Conservation (phyloP, 2,113 vertebrate species). For the Puffinus mauretanicus region DNA sequence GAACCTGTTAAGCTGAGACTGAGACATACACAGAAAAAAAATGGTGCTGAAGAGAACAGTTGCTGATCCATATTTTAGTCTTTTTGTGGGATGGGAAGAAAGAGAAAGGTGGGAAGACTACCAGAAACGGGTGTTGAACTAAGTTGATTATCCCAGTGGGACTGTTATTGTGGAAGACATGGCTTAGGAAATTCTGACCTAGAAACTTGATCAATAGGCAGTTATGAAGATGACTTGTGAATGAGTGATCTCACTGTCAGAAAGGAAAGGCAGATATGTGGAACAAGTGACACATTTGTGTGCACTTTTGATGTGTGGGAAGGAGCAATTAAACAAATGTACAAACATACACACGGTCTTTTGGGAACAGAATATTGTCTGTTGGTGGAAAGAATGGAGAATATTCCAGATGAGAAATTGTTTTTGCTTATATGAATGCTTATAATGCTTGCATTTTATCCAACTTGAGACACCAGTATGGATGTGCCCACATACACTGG, state of each 20-base stretch:
- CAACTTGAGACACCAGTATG: background rate
- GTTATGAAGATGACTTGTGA: background rate
- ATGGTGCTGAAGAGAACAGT: background rate
- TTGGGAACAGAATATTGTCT: background rate
- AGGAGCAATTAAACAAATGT: background rate
- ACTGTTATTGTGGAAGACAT: background rate
- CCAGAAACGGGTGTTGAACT: background rate
- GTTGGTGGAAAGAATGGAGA: background rate
- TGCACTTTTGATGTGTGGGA: background rate
- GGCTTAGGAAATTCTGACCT: background rate
- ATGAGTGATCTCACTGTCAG: background rate
- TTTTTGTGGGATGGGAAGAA: background rate
- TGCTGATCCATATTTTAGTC: background rate
- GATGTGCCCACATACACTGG: background rate
- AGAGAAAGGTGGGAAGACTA: background rate
- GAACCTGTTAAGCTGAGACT: rapidly evolving
- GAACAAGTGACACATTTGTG: background rate
- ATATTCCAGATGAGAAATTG: background rate
- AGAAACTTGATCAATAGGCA: background rate
- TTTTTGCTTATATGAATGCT: background rate
- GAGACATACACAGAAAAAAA: background rate
- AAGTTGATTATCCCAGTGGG: background rate
- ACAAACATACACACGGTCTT: background rate
- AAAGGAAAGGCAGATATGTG: background rate
- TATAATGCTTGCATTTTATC: background rate